A percentile compares a stretch with the other conserved stretches of the same genome.
phyloP scores from a whole-genome alignment of 2,888 invertebrate species.

The Mylabris sibirica region DNA sequence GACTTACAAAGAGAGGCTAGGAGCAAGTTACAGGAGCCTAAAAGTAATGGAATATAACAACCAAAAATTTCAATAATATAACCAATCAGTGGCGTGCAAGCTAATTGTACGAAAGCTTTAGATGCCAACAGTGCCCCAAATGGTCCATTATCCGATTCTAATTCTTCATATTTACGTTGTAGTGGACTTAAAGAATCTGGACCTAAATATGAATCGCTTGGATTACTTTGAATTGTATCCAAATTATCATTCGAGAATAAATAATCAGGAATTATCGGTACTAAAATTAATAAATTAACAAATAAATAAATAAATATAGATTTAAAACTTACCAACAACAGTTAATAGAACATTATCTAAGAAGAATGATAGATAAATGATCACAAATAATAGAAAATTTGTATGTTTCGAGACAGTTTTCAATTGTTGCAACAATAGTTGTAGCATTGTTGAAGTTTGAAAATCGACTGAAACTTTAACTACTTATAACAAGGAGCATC shows the following conservation, averaged over 20 bases:
- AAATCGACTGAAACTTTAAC: conserved; percentile 12
- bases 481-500: conserved; percentile 26
- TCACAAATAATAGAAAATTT: conserved; percentile 61
- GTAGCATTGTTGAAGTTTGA: conserved; percentile 18
- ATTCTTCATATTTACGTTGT: conserved; percentile 57
- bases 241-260: conserved; percentile 68
- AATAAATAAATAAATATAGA: neutral
- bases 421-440: conserved; percentile 26
- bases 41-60: conserved; percentile 72
- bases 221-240: conserved; percentile 43
- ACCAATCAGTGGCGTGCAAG: conserved; percentile 79
- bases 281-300: conserved; percentile 61
- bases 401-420: conserved; percentile 41
- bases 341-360: conserved; percentile 88
- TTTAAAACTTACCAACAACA: conserved; percentile 77
- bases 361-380: conserved; percentile 79
- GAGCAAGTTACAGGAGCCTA: conserved; percentile 74
- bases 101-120: conserved; percentile 81
- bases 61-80: conserved; percentile 71
- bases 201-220: conserved; percentile 37
- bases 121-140: conserved; percentile 76
- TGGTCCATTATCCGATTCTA: conserved; percentile 71
- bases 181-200: conserved; percentile 57
- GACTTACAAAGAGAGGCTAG: conserved; percentile 74
- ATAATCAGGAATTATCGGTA: conserved; percentile 82